Evolutionary conservation across 2,797 vertebrate genomes (phyloP), one percentile per base, ranked within the genome.

Genomic region (Clarias pachynema): DNA sequence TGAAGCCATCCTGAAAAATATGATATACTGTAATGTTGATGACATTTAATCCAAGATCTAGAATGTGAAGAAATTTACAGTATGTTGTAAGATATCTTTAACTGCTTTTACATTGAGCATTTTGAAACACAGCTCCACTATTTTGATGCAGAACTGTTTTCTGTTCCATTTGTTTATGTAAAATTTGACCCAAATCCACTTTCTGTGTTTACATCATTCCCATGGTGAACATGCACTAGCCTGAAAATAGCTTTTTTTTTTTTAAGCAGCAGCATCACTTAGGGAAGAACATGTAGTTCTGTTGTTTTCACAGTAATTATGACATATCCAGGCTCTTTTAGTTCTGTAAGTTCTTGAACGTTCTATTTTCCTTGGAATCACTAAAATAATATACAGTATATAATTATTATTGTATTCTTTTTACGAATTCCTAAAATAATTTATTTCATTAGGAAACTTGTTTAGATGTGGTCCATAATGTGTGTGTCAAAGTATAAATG

Each of bases 1-100:
- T 99, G 91, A 99, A 99, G 83, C 98, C 98, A 1, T 99, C 98
- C 98, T 99, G 84, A 7, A 49, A 49, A 73, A 53, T 69, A 31
- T 1, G 60, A 24, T 37, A 75, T 26, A 7, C 3, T n/a, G 66
- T 80, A 7, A 5, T n/a, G 66, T 80, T 80, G 82, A 60, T 80
- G 0, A 29, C 7, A 34, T 6, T 34, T 56, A 77, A 59, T 34
- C 20, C 57, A 60, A 60, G 14, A 34, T 57, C 59, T 20, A 34
- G 44, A 31, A 62, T 34, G 18, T 6, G 75, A 10, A 80, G 12
- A 87, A 37, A 74, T 16, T 62, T 37, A 37, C 37, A 37, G 4
- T 26, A 59, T 4, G 2, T 9, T 34, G 34, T 53, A 59, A 73
- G 31, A 60, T 20, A 53, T 22, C 8, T 37, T 5, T 81, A 31